A percentile compares a stretch with the other conserved stretches of the same genome.
Conservation (phyloP, 2,888 invertebrate genomes). For the Microctonus brassicae region DNA sequence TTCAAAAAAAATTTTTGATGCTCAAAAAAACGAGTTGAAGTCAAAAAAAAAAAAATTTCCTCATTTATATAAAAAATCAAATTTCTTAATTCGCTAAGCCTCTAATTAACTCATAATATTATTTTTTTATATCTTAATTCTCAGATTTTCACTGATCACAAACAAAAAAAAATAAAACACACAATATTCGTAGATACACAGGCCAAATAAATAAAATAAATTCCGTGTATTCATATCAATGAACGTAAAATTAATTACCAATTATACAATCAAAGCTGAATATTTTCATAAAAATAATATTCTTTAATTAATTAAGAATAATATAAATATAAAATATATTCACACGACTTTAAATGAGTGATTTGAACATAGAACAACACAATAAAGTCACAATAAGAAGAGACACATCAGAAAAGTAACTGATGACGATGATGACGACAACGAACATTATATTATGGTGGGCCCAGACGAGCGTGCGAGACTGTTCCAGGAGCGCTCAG, state of each 20-base stretch:
- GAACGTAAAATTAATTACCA: neutral
- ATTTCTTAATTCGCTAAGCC: too few species aligned
- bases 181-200: too few species aligned
- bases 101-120: too few species aligned
- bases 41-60: too few species aligned
- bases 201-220: slow-evolving; percentile 26
- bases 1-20: too few species aligned
- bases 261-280: too few species aligned
- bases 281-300: neutral
- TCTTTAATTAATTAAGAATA: neutral
- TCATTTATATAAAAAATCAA: too few species aligned
- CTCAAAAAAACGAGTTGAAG: too few species aligned
- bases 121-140: too few species aligned
- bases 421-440: slow-evolving; percentile 17
- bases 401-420: slow-evolving; percentile 18
- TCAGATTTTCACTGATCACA: too few species aligned
- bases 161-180: too few species aligned
- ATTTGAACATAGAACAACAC: slow-evolving; percentile 22
- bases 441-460: slow-evolving; percentile 59
- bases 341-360: neutral
- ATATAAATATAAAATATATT: too few species aligned
- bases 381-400: slow-evolving; percentile 23
- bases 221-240: slow-evolving; percentile 26
- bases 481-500: slow-evolving; percentile 66
- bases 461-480: slow-evolving; percentile 58